These are phyloP conservation scores for Allolobophora icterica DNA, from an alignment of 2,888 invertebrate species.

Conservation along the genomic window DNA sequence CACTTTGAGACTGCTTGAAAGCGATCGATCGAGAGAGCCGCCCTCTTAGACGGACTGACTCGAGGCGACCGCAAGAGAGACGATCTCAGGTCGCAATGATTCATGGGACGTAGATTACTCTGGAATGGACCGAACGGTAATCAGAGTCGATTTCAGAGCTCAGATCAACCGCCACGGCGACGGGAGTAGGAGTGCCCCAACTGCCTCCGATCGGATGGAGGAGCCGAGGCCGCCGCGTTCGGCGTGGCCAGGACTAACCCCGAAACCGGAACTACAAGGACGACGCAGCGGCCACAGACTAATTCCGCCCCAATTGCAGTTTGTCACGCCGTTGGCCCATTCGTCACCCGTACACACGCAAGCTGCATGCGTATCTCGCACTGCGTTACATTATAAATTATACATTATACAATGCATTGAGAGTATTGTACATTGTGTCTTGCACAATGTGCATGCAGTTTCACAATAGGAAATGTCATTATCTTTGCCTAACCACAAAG, in stretches of 20 bases:
- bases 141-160: background rate
- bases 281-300: background rate
- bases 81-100: background rate
- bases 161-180: background rate
- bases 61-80: too few relatives aligned
- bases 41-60: background rate
- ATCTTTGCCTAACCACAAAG: background rate
- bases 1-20: background rate
- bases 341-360: background rate
- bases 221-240: background rate
- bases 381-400: background rate
- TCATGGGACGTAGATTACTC: background rate
- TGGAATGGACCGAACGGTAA: background rate
- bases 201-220: background rate
- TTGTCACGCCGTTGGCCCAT: background rate
- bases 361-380: background rate
- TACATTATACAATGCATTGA: too few relatives aligned
- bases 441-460: background rate
- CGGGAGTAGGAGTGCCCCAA: background rate
- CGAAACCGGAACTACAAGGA: background rate
- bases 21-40: background rate
- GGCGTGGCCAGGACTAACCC: background rate
- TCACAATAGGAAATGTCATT: background rate
- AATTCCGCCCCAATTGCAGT: slow-evolving; percentile 11
- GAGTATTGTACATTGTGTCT: too few relatives aligned